These are phyloP conservation scores for Neodiprion pinetum DNA, from an alignment of 1,140 invertebrate species.

Conservation along the genomic window DNA sequence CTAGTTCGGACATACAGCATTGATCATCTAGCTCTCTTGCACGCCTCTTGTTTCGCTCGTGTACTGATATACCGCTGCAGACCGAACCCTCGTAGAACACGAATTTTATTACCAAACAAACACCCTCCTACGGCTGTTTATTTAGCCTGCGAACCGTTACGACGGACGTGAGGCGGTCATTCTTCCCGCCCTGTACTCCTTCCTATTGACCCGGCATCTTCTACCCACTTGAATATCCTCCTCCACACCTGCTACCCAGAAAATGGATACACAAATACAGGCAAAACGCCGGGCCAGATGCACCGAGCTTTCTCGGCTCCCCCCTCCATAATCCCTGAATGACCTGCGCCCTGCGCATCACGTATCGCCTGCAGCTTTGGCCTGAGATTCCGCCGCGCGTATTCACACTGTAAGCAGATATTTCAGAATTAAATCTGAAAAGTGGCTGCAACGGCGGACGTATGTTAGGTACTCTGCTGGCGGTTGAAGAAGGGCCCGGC, in stretches of 20 bases:
- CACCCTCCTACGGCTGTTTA: neutral
- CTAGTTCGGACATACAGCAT: too few species aligned
- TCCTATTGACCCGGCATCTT: neutral
- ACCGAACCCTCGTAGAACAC: neutral
- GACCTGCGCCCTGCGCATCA: too few species aligned
- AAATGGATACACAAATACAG: conserved; percentile 2
- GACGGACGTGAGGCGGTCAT: neutral
- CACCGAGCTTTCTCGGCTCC: too few species aligned
- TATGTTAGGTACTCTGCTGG: too few species aligned
- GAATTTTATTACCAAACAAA: too few species aligned
- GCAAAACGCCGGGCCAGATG: neutral
- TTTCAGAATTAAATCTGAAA: too few species aligned
- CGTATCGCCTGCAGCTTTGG: too few species aligned
- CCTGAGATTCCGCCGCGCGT: too few species aligned
- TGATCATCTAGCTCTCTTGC: conserved; percentile 5
- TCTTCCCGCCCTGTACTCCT: neutral
- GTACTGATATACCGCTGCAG: neutral
- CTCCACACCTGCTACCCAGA: neutral
- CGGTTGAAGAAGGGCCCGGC: too few species aligned
- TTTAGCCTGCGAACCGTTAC: neutral
- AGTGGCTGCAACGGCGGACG: too few species aligned
- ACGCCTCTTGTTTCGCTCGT: neutral
- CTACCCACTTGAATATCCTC: neutral
- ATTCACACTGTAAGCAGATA: too few species aligned
- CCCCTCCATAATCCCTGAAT: too few species aligned